Evolutionary conservation across 2,888 invertebrate genomes (phyloP), one percentile per base, ranked within the genome.

Genomic region (Acanthopleura granulata): DNA sequence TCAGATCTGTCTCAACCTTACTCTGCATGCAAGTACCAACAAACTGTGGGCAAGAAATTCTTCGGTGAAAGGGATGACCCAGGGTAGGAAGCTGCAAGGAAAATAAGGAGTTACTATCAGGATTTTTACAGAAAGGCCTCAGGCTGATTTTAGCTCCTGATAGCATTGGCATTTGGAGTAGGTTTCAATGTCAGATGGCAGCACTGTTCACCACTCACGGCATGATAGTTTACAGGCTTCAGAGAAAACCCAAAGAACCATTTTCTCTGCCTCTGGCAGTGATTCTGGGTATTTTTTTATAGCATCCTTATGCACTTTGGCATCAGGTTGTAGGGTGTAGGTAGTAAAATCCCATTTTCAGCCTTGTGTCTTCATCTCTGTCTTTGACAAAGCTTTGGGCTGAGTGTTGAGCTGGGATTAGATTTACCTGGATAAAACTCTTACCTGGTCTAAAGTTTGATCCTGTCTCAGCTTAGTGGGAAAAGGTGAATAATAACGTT

Each of bases 81-180:
- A 40, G 40, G 40, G 40, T 40, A 40, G 40, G 4, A 40, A 40
- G 40, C 40, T 40, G 40, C 40, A 40, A 57, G 57, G 57, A 57
- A 57, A 57, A 57, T 22, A n/a, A 12, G 18, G 57, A 22, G 57
- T 57, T 22, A 57, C 57, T n/a, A 57, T 57, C 57, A 57, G 12
- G 57, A 57, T 57, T 57, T 57, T 57, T 57, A 22, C 22, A 22
- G 22, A 57, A 57, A 57, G 18, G n/a, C 57, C 57, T 57, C n/a
- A n/a, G 57, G 57, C 57, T n/a, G 57, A 57, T 57, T 57, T 22
- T 57, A 22, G 57, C 57, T 57, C 3, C n/a, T 57, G 57, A 57
- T 57, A 57, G 57, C n/a, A 57, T 57, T 57, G 57, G 57, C 57
- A 57, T 57, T 57, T 57, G 57, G 57, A 57, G 57, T 57, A 57